phyloP scores from a whole-genome alignment of 2,797 vertebrate species.

The Mus spretus region DNA sequence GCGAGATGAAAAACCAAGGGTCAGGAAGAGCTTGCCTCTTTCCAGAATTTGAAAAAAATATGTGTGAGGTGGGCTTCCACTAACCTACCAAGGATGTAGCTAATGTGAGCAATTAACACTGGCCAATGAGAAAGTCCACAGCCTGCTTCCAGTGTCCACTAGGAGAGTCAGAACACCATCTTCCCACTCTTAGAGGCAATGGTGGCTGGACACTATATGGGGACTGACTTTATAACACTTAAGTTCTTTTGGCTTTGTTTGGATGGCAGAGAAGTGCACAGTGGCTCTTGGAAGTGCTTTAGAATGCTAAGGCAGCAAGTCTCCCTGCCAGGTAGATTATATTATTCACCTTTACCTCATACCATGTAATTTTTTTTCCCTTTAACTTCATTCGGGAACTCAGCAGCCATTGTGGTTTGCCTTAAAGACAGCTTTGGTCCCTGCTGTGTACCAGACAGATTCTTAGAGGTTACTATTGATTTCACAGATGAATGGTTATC shows the following conservation, averaged over 20 bases:
- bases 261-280: neutral
- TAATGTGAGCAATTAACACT: fast-evolving
- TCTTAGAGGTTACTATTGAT: conserved; percentile 7
- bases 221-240: too few relatives aligned
- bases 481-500: neutral
- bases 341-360: neutral
- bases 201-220: fast-evolving
- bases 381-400: neutral
- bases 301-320: neutral
- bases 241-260: fast-evolving
- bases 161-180: fast-evolving
- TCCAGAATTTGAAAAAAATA: conserved; percentile 30
- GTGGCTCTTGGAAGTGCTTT: neutral
- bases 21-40: neutral
- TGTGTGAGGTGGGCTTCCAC: neutral
- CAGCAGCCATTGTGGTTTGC: neutral
- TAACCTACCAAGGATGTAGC: fast-evolving
- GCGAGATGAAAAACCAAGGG: neutral
- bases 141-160: fast-evolving
- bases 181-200: fast-evolving
- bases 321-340: neutral
- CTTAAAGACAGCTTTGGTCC: neutral
- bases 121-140: fast-evolving
- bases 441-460: neutral
- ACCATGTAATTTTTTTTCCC: neutral